Evolutionary conservation across 2,888 invertebrate genomes (phyloP).

Genomic region (Koerneria pararmatus): DNA sequence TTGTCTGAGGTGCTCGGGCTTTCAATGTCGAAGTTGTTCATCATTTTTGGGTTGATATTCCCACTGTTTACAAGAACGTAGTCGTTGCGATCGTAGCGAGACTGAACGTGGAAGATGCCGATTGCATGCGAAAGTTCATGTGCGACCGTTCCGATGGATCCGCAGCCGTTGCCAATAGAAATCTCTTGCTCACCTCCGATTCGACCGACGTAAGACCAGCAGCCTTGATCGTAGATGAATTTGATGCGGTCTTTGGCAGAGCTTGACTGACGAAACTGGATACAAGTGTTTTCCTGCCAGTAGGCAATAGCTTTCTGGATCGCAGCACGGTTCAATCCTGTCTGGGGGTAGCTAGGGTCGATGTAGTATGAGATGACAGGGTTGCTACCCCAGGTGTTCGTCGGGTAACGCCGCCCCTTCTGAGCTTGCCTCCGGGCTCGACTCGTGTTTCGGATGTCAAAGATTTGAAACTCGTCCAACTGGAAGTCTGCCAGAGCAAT

Average conservation of each 20-base stretch:
- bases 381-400: conserved; percentile 16
- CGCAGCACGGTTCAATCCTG: too few relatives aligned
- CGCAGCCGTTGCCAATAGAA: conserved; percentile 19
- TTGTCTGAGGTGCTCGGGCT: conserved; percentile 15
- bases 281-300: conserved; percentile 21
- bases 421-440: conserved; percentile 19
- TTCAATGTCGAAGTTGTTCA: conserved; percentile 14
- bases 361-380: conserved; percentile 9
- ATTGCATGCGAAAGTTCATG: conserved; percentile 19
- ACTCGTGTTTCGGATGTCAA: too few relatives aligned
- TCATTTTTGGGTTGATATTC: conserved; percentile 26
- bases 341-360: conserved; percentile 9
- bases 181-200: conserved; percentile 21
- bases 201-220: conserved; percentile 20
- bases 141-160: conserved; percentile 13
- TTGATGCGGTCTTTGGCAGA: conserved; percentile 7
- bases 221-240: conserved; percentile 21
- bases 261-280: background rate
- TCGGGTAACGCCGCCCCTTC: conserved; percentile 9
- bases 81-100: conserved; percentile 36
- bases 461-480: too few relatives aligned
- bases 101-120: conserved; percentile 40
- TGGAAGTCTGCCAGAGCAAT: too few relatives aligned
- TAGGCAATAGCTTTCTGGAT: too few relatives aligned
- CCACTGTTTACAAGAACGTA: conserved; percentile 29